Base-by-base conservation (phyloP, 2,888 invertebrate genomes). In the Neria commutata region DNA sequence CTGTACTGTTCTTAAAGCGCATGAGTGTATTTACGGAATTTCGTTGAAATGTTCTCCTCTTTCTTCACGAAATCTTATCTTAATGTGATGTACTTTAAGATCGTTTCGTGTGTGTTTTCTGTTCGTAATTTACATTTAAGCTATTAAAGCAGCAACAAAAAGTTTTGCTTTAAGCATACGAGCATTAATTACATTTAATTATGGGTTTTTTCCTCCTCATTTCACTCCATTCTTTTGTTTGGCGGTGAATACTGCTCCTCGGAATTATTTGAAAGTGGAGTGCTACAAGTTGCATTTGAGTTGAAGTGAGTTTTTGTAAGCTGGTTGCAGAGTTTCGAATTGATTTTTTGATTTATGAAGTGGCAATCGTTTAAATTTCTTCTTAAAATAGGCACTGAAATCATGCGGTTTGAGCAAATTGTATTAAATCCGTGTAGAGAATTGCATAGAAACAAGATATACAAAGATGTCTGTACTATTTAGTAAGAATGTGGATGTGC, bases 161-260 rank as follows among this genome's bases (percentile, higher is more conserved):
- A 65, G 74, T 71, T 75, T 69, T 64, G 66, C 68, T 75, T 65
- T 69, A 64, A 69, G 64, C 66, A 68, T 73, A 70, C 68, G 71
- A 73, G 67, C 73, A 73, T 73, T 73, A 75, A 73, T 73, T 73
- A 71, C 75, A 67, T 75, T 73, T 75, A 73, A 73, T 73, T 73
- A 71, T 66, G 61, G 23, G 26, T 53, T 45, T 45, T 52, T 33
- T 29, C n/a, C n/a, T n/a, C n/a, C n/a, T n/a, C n/a, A n/a, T n/a
- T n/a, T n/a, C n/a, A n/a, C n/a, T n/a, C n/a, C n/a, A n/a, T n/a
- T n/a, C n/a, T n/a, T n/a, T n/a, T n/a, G 50, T 56, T 56, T 51
- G 51, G 48, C 21, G 16, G 23, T 23, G 29, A 40, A 40, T 47
- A 57, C 52, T 47, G 52, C n/a, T 4, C n/a, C 3, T 37, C n/a